Base-by-base conservation (phyloP, 2,797 vertebrate genomes). In the Enteromius argenteus region DNA sequence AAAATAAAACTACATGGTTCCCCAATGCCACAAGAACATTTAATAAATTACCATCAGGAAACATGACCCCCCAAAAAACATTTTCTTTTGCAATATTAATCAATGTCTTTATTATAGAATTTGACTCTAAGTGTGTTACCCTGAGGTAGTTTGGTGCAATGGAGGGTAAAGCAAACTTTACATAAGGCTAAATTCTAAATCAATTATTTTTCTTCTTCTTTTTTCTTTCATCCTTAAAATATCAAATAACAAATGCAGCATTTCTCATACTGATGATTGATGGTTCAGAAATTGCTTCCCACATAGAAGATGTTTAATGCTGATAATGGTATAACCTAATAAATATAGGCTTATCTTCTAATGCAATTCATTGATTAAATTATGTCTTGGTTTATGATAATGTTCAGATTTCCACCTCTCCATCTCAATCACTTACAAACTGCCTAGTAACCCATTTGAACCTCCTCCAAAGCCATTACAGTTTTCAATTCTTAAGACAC, bases 361-460 rank as follows among this genome's bases (percentile, higher is more conserved):
- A 49, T n/a, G 77, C 27, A 79, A 67, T 67, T 32, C 49, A 67
- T 79, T 67, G 77, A 67, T 79, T 79, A 9, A 7, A 53, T 79
- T 35, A 77, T 74, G 71, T 19, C 5, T 66, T 66, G 30, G 62
- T 67, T 35, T 35, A 66, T 67, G 62, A 10, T 60, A 79, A 66
- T 79, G 23, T 10, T 35, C 7, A 4, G 56, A 77, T 62, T 60
- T 42, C 21, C 74, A 60, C 27, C 46, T 51, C 46, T 51, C 17
- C 2, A 74, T 35, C 46, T 53, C 27, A 42, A 30, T 58, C 14
- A 27, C 10, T 19, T 77, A 30, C 11, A 42, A 60, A 76, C 21
- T 17, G 13, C 35, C 14, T 17, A n/a, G 21, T 14, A 42, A 60
- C 53, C 35, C n/a, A 62, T 60, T 62, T 44, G 2, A 62, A 44